phyloP scores from a whole-genome alignment of 2,888 invertebrate genomes.

The Alsophila aescularia region DNA sequence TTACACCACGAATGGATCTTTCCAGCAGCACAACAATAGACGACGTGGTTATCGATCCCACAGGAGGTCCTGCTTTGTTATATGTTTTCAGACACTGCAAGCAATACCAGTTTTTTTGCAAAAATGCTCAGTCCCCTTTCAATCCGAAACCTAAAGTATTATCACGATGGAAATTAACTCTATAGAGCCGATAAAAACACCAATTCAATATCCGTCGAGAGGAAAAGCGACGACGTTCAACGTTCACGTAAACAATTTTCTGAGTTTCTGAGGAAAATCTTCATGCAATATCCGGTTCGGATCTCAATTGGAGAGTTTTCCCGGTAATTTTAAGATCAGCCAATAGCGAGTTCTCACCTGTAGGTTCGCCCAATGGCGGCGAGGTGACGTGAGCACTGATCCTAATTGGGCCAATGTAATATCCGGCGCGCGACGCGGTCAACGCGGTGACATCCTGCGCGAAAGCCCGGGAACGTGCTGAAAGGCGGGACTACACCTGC shows the following conservation, averaged over 20 bases:
- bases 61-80: constrained; percentile 17
- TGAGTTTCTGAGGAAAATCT: constrained; percentile 77
- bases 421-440: constrained; percentile 64
- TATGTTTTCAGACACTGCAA: constrained; percentile 28
- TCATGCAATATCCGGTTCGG: constrained; percentile 73
- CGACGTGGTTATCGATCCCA: constrained; percentile 55
- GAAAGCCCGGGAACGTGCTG: constrained; percentile 77
- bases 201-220: constrained; percentile 72
- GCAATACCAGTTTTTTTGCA: constrained; percentile 17
- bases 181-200: constrained; percentile 54
- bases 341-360: constrained; percentile 51
- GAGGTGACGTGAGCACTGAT: constrained; percentile 57
- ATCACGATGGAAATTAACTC: constrained; percentile 51
- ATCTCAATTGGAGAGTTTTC: constrained; percentile 64
- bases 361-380: constrained; percentile 57
- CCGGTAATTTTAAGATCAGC: constrained; percentile 60
- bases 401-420: constrained; percentile 71
- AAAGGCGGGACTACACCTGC: constrained; percentile 67
- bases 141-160: constrained; percentile 34
- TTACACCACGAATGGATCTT: constrained; percentile 33
- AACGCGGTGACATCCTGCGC: constrained; percentile 73
- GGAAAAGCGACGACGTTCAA: constrained; percentile 61
- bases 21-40: constrained; percentile 47
- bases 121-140: constrained; percentile 32
- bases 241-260: constrained; percentile 77